These are phyloP conservation scores for Cheilosia vulpina DNA, from an alignment of 2,888 invertebrate species.

Conservation along the genomic window DNA sequence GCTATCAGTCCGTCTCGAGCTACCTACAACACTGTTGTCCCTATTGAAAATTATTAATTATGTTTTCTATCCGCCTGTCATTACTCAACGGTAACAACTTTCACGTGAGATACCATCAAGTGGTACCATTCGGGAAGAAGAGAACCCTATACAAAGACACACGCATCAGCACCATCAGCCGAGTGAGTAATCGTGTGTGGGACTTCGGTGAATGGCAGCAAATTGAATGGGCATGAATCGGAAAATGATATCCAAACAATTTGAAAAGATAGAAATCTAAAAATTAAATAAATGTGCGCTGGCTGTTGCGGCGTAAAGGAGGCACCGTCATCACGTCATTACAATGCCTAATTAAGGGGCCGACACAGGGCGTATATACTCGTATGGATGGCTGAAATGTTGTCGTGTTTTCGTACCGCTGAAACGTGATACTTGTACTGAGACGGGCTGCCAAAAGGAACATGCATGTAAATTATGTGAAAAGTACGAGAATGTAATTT, in stretches of 20 bases:
- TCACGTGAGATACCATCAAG: slow-evolving; percentile 70
- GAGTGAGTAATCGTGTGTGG: slow-evolving; percentile 73
- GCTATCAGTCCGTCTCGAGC: slow-evolving; percentile 52
- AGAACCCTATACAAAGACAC: slow-evolving; percentile 21
- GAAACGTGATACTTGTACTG: slow-evolving; percentile 48
- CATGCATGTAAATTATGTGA: slow-evolving; percentile 43
- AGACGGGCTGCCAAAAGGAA: slow-evolving; percentile 24
- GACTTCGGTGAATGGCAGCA: slow-evolving; percentile 69
- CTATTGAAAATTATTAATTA: slow-evolving; percentile 71
- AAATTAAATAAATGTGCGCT: slow-evolving; percentile 58
- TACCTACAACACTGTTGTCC: slow-evolving; percentile 56
- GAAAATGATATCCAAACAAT: slow-evolving; percentile 75
- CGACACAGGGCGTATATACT: slow-evolving; percentile 61
- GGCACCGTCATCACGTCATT: slow-evolving; percentile 71
- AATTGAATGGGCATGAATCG: slow-evolving; percentile 74
- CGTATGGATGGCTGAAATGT: slow-evolving; percentile 40
- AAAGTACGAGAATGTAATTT: slow-evolving; percentile 18
- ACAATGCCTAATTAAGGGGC: slow-evolving; percentile 74
- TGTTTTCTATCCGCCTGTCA: slow-evolving; percentile 74
- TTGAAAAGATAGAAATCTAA: slow-evolving; percentile 66
- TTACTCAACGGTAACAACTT: slow-evolving; percentile 73
- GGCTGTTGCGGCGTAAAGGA: slow-evolving; percentile 40
- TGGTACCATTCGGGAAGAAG: slow-evolving; percentile 51
- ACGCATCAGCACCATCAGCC: slow-evolving; percentile 53
- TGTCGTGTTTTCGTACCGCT: slow-evolving; percentile 64